Percentiles rank a stretch among this genome's conserved stretches.
phyloP scores from a whole-genome alignment of 1,140 invertebrate species.

The Drosophila sulfurigaster region DNA sequence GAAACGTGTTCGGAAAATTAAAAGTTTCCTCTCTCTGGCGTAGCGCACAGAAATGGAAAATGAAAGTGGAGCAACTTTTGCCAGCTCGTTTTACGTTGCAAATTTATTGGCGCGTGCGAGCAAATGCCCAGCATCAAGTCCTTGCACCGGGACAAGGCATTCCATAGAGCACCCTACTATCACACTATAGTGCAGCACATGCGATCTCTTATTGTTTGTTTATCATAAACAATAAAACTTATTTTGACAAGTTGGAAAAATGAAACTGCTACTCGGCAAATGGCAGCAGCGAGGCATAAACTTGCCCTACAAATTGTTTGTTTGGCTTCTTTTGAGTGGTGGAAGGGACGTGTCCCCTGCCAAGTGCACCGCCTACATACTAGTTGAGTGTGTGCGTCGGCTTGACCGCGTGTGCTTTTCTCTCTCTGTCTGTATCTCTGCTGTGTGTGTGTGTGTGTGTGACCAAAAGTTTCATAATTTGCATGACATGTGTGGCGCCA shows the following conservation, averaged over 20 bases:
- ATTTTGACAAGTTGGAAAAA: constrained; percentile 73
- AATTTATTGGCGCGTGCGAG: constrained; percentile 51
- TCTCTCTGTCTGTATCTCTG: no score
- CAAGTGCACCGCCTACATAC: constrained; percentile 26
- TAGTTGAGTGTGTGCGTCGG: not conserved
- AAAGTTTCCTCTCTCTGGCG: constrained; percentile 50
- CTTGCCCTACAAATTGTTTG: constrained; percentile 40
- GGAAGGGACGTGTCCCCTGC: not conserved
- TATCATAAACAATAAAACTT: constrained; percentile 82
- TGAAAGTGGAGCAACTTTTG: constrained; percentile 65
- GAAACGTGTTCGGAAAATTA: constrained; percentile 80
- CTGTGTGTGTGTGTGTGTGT: constrained; percentile 22
- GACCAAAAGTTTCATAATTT: constrained; percentile 72
- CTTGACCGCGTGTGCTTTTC: no score
- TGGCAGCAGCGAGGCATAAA: constrained; percentile 17
- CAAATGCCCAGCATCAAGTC: constrained; percentile 1
- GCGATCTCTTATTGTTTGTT: constrained; percentile 60
- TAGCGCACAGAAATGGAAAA: constrained; percentile 40
- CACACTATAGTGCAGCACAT: not conserved
- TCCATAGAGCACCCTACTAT: not conserved
- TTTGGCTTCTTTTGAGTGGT: constrained; percentile 3
- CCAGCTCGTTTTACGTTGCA: constrained; percentile 55
- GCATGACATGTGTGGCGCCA: constrained; percentile 75
- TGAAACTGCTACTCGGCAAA: constrained; percentile 55
- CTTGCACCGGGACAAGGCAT: no score